phyloP scores from a whole-genome alignment of 2,888 invertebrate species.

The Hofmannophila pseudospretella region DNA sequence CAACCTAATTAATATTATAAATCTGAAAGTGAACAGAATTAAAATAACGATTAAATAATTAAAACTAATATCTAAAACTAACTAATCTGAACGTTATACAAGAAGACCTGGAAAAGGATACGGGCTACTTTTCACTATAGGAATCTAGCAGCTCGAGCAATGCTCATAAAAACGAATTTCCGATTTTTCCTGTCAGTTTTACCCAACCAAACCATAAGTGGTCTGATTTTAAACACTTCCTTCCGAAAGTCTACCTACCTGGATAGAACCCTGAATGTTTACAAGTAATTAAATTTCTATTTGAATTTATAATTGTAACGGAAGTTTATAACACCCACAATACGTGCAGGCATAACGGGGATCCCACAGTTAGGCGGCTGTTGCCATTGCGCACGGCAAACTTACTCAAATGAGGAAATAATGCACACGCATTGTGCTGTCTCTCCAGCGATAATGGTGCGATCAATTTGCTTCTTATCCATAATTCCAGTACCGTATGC shows the following conservation, averaged over 20 bases:
- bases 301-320: slow-evolving; percentile 17
- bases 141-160: no score
- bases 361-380: slow-evolving; percentile 41
- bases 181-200: no score
- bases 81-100: no score
- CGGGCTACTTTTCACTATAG: no score
- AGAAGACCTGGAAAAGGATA: no score
- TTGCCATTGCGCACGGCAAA: slow-evolving; percentile 33
- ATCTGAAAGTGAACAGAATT: no score
- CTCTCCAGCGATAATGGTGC: slow-evolving; percentile 18
- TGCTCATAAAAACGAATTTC: no score
- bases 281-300: background rate
- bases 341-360: slow-evolving; percentile 36
- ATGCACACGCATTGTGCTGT: slow-evolving; percentile 10
- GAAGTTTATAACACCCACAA: slow-evolving; percentile 11
- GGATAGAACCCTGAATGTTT: background rate
- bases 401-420: slow-evolving; percentile 53
- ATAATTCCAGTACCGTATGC: slow-evolving; percentile 11
- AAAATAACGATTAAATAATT: no score
- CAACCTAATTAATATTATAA: no score
- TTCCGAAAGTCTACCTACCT: background rate
- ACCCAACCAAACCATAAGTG: no score
- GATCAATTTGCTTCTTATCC: slow-evolving; percentile 23
- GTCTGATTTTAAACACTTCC: no score
- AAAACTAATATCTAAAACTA: no score